These are phyloP conservation scores for Heliangelus exortis DNA, from an alignment of 2,797 vertebrate species.

Conservation along the genomic window DNA sequence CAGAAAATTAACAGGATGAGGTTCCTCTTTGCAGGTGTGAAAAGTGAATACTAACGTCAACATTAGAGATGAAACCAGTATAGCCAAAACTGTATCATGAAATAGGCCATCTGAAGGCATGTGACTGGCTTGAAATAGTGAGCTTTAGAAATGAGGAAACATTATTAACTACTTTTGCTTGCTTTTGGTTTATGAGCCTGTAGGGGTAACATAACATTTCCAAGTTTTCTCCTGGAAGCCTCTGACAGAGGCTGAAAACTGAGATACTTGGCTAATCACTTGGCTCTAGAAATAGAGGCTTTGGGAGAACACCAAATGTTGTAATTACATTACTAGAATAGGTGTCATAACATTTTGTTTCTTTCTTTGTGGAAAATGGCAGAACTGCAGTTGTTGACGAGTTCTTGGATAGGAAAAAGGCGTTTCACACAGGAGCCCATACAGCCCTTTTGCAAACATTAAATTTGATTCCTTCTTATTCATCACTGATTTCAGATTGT, in stretches of 20 bases:
- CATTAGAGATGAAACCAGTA: not conserved
- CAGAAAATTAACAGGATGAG: not conserved
- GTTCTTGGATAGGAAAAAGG: slow-evolving; percentile 49
- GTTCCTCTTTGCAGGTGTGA: not conserved
- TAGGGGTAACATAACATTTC: not conserved
- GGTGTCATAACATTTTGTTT: slow-evolving; percentile 63
- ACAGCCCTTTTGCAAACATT: not conserved
- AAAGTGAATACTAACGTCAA: not conserved
- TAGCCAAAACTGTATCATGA: not conserved
- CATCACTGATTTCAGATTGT: not conserved
- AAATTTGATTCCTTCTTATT: not conserved
- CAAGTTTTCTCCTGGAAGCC: slow-evolving; percentile 23
- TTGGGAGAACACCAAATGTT: slow-evolving; percentile 58
- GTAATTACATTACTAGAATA: slow-evolving; percentile 44
- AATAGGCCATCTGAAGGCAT: not conserved
- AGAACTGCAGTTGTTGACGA: slow-evolving; percentile 15
- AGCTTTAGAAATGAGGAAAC: slow-evolving; percentile 3
- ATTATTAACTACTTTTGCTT: not conserved
- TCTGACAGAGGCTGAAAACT: slow-evolving; percentile 40
- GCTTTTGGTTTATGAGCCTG: not conserved
- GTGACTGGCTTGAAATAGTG: not conserved
- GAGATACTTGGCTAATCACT: slow-evolving; percentile 50
- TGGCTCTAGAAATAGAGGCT: slow-evolving; percentile 32
- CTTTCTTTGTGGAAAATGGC: slow-evolving; percentile 28
- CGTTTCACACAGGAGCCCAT: slow-evolving; percentile 25